Evolutionary conservation across 2,113 vertebrate genomes (phyloP), one percentile per base, ranked within the genome.

Genomic region (Coptodon rendalli): DNA sequence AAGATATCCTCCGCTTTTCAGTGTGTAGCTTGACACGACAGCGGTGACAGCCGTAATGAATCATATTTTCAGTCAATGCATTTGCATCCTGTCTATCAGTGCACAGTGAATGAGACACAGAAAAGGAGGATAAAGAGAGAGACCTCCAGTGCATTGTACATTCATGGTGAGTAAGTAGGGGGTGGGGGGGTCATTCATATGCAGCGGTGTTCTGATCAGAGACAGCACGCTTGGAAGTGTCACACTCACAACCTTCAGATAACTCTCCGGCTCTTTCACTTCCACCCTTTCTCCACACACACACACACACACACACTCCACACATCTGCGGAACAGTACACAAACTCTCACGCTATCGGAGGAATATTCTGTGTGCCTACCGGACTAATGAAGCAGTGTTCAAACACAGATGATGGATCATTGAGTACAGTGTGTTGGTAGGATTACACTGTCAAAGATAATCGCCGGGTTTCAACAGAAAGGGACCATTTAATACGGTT

Each of bases 321-420:
- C 52, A 29, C 71, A 76, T 6, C 24, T 43, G 12, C 71, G 2
- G 17, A 24, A 38, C n/a, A 34, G 27, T 29, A 53, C 73, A 78
- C 17, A 34, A 17, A 13, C 54, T 76, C 40, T 53, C 31, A 16
- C 50, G 8, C 36, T 38, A 31, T 83, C 34, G 53, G 84, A 81
- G 86, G 53, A 87, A 81, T 86, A 73, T 84, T 85, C 59, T 86
- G 66, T 76, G 78, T 84, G 63, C 66, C 38, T 59, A 19, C 73
- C 29, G 61, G 84, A 63, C 90, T 92, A 94, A 93, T 92, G 91
- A 93, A 90, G 86, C 87, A 5, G 71, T 88, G 83, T 84, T 89
- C 91, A 92, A 91, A 91, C 90, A 92, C 84, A 93, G 81, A 89
- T 92, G 91, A 91, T 86, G 90, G 85, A 91, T 93, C 87, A 86